Base-by-base conservation (phyloP, 2,113 vertebrate species). In the Dolichotis patagonum region DNA sequence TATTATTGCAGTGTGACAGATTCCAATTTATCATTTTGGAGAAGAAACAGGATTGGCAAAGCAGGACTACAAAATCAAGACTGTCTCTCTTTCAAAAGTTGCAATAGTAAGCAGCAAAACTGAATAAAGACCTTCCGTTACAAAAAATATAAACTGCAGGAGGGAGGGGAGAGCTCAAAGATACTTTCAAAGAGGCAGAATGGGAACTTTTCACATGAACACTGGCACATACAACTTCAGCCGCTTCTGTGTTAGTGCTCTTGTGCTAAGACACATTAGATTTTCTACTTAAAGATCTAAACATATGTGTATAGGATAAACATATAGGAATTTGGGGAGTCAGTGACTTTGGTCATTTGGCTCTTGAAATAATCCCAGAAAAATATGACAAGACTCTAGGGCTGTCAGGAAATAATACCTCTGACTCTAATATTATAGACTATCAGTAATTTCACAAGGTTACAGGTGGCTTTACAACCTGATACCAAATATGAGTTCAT, bases 211-310 rank as follows among this genome's bases (percentile, higher is more conserved):
- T 60, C 90, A 78, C 14, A 30, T 32, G 73, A 91, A 91, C 46
- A 54, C 19, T 14, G 19, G 54, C 69, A 67, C 13, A 56, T 26
- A 24, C 12, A 80, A 41, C 67, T 75, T 84, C 52, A 24, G 9
- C 65, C 56, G 62, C 43, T 43, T 85, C 52, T 60, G 60, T 82
- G 84, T 63, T 49, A 94, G 10, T 28, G 43, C 60, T 77, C 52
- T 80, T 95, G 52, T 56, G 49, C 67, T 60, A 12, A 46, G 22
- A 88, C 77, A 88, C 52, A 69, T 32, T 65, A n/a, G 20, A 22
- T 85, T 91, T 96, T 92, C 71, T 88, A 17, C 90, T 75, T 38
- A 84, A 56, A 38, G 16, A 56, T 90, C 54, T 90, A 94, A 94
- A 4, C 16, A 20, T 67, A 80, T 54, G 6, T 46, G 92, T 95